Evolutionary conservation across 1,140 invertebrate species (phyloP), one percentile per base, ranked within the genome.

Genomic region (Pseudomyrmex pallidus): DNA sequence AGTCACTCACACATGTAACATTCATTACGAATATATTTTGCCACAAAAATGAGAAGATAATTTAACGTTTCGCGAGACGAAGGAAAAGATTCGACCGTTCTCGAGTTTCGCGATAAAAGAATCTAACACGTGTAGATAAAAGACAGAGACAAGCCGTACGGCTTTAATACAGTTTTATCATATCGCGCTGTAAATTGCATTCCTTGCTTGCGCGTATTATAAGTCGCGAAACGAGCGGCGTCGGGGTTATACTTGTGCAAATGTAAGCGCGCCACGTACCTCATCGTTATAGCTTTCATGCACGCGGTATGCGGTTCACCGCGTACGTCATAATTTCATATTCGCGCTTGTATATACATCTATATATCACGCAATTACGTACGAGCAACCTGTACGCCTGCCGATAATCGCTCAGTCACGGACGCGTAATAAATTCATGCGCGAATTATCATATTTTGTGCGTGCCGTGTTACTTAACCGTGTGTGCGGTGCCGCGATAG

Each of bases 271-370:
- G 54, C 66, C 54, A 80, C 76, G 76, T 80, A 80, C 20, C 76
- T 80, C 35, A 35, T 35, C 66, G 76, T 80, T 80, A 80, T 80
- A 72, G 76, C 76, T 80, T 80, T 80, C 76, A 80, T 61, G 54
- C 66, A 80, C 76, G 76, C 76, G 76, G 76, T 80, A 80, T 80
- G 76, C 76, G 76, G 76, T 80, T 80, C 76, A 80, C 76, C 76
- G 66, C 66, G 76, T 80, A 80, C 76, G 76, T 80, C 76, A 80
- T 80, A 80, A 80, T 80, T 80, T 80, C 76, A 80, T 80, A 80
- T 66, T 80, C 54, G 66, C 66, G 52, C 35, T 35, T 35, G 35
- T 80, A 80, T 80, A 80, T 80, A 61, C 54, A 72, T 80, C 76
- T 80, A 80, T 80, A 80, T 70, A 80, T 80, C 76, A 70, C 67